A percentile compares a stretch with the other conserved stretches of the same genome.
phyloP scores from a whole-genome alignment of 2,888 invertebrate species.

The Amphipoea oculea region DNA sequence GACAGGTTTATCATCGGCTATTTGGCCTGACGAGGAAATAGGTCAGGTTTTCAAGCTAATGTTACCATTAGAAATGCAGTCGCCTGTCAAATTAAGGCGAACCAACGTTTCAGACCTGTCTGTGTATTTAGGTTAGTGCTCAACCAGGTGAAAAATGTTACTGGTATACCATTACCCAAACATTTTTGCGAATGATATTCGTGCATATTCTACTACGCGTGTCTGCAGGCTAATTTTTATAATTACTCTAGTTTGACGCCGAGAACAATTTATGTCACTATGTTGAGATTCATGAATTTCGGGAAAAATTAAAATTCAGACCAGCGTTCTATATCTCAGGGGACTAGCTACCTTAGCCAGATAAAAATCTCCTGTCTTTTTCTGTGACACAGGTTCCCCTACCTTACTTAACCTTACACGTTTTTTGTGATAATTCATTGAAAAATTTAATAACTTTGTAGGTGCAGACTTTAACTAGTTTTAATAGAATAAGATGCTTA shows the following conservation, averaged over 20 bases:
- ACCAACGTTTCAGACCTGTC: slow-evolving; percentile 21
- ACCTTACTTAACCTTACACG: slow-evolving; percentile 17
- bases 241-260: slow-evolving; percentile 28
- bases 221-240: slow-evolving; percentile 13
- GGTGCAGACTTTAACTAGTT: not conserved
- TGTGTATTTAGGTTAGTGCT: slow-evolving; percentile 43
- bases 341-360: slow-evolving; percentile 13
- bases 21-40: slow-evolving; percentile 10
- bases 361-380: slow-evolving; percentile 26
- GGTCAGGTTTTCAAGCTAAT: slow-evolving; percentile 40
- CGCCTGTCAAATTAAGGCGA: slow-evolving; percentile 47
- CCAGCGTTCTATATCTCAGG: slow-evolving; percentile 8
- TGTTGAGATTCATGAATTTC: slow-evolving; percentile 24
- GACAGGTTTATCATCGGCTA: not conserved
- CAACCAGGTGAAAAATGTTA: slow-evolving; percentile 14
- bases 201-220: not conserved
- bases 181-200: not conserved
- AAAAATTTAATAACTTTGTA: slow-evolving; percentile 22
- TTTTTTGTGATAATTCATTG: slow-evolving; percentile 19
- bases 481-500: not conserved
- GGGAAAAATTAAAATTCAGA: slow-evolving; percentile 12
- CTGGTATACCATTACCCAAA: not conserved
- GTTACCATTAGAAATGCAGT: slow-evolving; percentile 42
- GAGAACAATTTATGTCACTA: slow-evolving; percentile 6
- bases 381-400: slow-evolving; percentile 8